Conservation (phyloP, 2,797 vertebrate species). For the Allobates femoralis region DNA sequence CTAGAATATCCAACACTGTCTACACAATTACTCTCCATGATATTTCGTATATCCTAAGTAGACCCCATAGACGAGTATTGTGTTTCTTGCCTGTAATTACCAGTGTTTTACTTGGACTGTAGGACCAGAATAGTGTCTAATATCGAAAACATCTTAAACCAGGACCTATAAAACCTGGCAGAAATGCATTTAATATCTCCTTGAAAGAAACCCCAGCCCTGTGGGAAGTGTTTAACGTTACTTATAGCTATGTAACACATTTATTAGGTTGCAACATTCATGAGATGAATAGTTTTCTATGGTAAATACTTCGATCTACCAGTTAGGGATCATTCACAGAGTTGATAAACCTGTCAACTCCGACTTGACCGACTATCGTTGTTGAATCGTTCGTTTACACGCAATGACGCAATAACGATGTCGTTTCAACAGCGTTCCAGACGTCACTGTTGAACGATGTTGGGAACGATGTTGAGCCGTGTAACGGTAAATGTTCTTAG, state of each 20-base stretch:
- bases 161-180: slow-evolving; percentile 31
- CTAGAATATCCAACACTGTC: not conserved
- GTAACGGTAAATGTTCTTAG: no score
- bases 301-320: not conserved
- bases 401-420: no score
- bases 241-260: not conserved
- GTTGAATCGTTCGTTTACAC: no score
- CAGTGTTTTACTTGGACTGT: slow-evolving; percentile 31
- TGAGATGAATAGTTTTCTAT: not conserved
- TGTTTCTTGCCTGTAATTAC: not conserved
- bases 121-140: slow-evolving; percentile 22
- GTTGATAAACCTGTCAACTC: no score
- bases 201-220: not conserved
- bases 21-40: not conserved
- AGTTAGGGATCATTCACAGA: no score
- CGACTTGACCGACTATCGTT: no score
- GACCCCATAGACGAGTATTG: not conserved
- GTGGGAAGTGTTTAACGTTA: not conserved
- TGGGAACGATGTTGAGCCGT: no score
- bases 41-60: not conserved
- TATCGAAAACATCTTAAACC: slow-evolving; percentile 20
- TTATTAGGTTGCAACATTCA: not conserved
- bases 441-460: no score
- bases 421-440: no score
- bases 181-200: slow-evolving; percentile 21